Conservation (phyloP, 2,113 vertebrate species). For the cattle (Bos taurus) region DNA sequence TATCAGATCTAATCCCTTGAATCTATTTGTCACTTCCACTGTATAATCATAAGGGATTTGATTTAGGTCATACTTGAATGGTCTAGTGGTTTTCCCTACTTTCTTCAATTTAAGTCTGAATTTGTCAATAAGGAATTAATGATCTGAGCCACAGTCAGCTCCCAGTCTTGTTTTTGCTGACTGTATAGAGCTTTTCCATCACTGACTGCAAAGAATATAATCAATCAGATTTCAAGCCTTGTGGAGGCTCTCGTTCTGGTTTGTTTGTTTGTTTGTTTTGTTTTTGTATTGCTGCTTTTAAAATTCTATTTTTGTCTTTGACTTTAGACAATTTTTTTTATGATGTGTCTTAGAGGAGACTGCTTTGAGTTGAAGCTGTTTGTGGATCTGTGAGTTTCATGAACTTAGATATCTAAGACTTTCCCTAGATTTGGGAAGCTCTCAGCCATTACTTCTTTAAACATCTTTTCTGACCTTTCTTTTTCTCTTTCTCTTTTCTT, state of each 20-base stretch:
- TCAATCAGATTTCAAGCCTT: not conserved
- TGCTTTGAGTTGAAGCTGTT: not conserved
- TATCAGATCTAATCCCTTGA: no score
- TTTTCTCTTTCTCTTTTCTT: not conserved
- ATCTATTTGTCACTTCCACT: no score
- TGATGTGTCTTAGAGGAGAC: not conserved
- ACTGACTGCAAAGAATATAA: not conserved
- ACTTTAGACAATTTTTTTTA: not conserved
- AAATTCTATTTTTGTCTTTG: not conserved
- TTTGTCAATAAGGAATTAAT: not conserved
- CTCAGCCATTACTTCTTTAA: not conserved
- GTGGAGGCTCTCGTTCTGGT: accelerated
- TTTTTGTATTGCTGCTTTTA: not conserved
- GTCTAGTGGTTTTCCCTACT: not conserved
- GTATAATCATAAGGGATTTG: no score
- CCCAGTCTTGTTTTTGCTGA: not conserved
- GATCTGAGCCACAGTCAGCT: not conserved
- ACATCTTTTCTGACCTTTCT: not conserved
- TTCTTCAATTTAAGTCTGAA: not conserved
- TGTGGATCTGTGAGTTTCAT: not conserved
- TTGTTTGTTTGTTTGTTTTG: not conserved
- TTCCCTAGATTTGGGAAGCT: not conserved
- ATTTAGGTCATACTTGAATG: not conserved
- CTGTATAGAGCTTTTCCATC: not conserved
- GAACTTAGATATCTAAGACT: not conserved